These are phyloP conservation scores for Hapalemur alaotrensis DNA, from an alignment of 2,797 vertebrate genomes.

Conservation along the genomic window DNA sequence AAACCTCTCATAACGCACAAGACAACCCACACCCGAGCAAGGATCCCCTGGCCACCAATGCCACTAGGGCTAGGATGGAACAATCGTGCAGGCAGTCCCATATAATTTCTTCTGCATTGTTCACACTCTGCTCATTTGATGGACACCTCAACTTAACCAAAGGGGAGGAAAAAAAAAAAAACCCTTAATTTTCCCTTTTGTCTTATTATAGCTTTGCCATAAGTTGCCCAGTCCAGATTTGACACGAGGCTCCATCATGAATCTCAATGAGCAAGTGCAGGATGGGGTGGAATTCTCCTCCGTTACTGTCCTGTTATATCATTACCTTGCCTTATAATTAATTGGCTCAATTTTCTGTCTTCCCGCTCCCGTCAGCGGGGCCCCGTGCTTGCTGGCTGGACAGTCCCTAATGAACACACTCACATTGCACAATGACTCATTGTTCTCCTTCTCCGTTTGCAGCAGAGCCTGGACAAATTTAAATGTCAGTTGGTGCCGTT, in stretches of 20 bases:
- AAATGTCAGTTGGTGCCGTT: not conserved
- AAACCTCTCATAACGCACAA: rapidly evolving
- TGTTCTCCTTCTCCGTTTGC: rapidly evolving
- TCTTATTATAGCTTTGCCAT: rapidly evolving
- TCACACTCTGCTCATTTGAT: too few species aligned
- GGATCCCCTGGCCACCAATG: too few species aligned
- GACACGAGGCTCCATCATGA: rapidly evolving
- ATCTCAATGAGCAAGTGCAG: too few species aligned
- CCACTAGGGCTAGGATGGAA: rapidly evolving
- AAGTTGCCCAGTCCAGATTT: too few species aligned
- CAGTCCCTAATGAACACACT: not conserved
- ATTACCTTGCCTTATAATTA: rapidly evolving
- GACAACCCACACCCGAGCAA: rapidly evolving
- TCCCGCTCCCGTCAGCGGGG: rapidly evolving
- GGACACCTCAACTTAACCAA: too few species aligned
- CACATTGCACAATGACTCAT: rapidly evolving
- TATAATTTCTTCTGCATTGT: rapidly evolving
- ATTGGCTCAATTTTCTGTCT: rapidly evolving
- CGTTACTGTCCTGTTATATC: rapidly evolving
- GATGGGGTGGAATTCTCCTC: rapidly evolving
- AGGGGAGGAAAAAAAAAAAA: too few species aligned
- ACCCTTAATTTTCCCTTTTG: not conserved
- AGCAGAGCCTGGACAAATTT: not conserved
- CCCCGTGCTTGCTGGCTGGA: not conserved
- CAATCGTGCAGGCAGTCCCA: rapidly evolving